phyloP scores from a whole-genome alignment of 2,113 vertebrate genomes.

The Otis tarda region DNA sequence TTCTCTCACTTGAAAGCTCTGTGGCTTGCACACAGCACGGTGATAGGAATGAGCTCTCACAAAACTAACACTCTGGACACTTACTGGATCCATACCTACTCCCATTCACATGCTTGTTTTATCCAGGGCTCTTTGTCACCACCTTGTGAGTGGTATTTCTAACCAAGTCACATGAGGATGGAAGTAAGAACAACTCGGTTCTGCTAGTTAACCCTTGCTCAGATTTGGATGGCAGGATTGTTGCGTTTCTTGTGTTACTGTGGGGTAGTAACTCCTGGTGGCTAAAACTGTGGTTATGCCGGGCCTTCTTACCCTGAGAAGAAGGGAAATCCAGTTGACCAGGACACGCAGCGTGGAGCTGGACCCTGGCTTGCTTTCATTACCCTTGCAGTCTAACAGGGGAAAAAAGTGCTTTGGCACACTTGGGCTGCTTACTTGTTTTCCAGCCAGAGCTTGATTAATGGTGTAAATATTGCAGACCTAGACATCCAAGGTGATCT shows the following conservation, averaged over 20 bases:
- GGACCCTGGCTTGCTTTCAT: neutral
- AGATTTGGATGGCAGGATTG: neutral
- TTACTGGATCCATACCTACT: neutral
- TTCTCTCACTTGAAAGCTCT: conserved; percentile 31
- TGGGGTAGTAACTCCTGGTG: neutral
- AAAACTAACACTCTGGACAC: neutral
- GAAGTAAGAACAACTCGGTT: neutral
- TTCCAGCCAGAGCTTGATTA: neutral
- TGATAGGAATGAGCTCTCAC: conserved; percentile 26
- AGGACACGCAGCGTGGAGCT: fast-evolving
- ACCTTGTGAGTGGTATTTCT: neutral
- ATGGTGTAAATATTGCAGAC: neutral
- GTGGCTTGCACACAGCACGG: conserved; percentile 1
- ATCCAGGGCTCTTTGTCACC: neutral
- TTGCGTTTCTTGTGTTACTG: neutral
- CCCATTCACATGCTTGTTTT: neutral
- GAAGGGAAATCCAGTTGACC: neutral
- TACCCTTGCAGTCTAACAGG: neutral
- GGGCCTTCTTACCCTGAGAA: neutral
- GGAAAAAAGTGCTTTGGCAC: neutral
- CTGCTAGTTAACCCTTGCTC: neutral
- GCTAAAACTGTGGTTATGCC: fast-evolving
- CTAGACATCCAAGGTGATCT: neutral
- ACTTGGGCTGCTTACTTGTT: neutral
- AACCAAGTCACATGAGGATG: neutral